phyloP scores from a whole-genome alignment of 2,888 invertebrate species.

The Anaspis maculata region DNA sequence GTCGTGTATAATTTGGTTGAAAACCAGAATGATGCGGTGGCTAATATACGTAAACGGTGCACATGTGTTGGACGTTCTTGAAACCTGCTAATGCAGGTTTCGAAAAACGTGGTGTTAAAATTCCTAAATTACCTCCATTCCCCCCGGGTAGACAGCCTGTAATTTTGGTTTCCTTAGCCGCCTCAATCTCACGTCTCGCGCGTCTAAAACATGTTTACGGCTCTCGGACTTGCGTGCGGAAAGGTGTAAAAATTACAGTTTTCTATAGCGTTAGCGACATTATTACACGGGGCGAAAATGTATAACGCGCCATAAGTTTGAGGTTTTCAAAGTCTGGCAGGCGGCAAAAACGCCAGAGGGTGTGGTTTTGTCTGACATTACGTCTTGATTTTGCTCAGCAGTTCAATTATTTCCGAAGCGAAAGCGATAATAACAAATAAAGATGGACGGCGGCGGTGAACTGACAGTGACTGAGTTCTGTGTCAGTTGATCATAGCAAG shows the following conservation, averaged over 20 bases:
- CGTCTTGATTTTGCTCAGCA: too few species aligned
- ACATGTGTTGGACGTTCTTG: constrained; percentile 24
- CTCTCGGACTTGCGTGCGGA: constrained; percentile 31
- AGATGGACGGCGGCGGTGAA: too few species aligned
- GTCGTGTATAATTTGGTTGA: constrained; percentile 13
- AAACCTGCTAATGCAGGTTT: constrained; percentile 31
- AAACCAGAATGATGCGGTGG: constrained; percentile 14
- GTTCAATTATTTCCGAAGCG: too few species aligned
- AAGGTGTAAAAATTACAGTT: constrained; percentile 36
- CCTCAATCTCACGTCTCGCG: constrained; percentile 21
- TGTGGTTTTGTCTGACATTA: too few species aligned
- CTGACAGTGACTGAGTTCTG: too few species aligned
- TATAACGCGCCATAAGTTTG: too few species aligned
- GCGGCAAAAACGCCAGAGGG: too few species aligned
- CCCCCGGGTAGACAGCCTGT: constrained; percentile 34
- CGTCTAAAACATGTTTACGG: constrained; percentile 23
- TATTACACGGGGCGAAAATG: constrained; percentile 6
- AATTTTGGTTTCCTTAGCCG: constrained; percentile 39
- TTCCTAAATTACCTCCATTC: constrained; percentile 40
- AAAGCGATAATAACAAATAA: too few species aligned
- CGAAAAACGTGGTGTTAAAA: constrained; percentile 38
- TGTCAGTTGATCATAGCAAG: too few species aligned
- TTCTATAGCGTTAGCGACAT: constrained; percentile 1
- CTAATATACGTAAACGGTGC: constrained; percentile 16
- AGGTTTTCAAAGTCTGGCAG: too few species aligned